A percentile compares a stretch with the other conserved stretches of the same genome.
phyloP scores from a whole-genome alignment of 64 coral and sea anemone genomes.

The Pocillopora verrucosa region DNA sequence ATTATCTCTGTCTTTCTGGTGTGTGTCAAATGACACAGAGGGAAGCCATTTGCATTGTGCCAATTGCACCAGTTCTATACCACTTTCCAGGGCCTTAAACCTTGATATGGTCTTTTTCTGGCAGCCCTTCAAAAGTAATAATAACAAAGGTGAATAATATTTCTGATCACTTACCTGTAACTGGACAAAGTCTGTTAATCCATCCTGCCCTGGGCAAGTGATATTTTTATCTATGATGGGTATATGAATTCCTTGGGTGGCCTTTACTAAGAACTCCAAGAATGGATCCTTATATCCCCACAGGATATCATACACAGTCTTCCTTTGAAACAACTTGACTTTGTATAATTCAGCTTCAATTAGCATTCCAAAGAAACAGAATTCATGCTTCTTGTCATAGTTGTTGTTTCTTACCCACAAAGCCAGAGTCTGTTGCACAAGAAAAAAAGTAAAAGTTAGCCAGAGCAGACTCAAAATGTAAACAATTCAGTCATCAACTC shows the following conservation, averaged over 20 bases:
- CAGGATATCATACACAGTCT: constrained; percentile 60
- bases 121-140: no score
- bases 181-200: constrained; percentile 61
- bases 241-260: not conserved
- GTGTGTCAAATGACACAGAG: no score
- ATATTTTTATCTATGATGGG: not conserved
- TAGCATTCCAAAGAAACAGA: constrained; percentile 21
- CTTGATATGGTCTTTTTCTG: no score
- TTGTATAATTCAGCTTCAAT: not conserved
- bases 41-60: no score
- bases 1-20: no score
- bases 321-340: constrained; percentile 64
- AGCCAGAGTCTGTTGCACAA: constrained; percentile 20
- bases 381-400: not conserved
- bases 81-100: no score
- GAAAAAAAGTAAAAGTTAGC: not conserved
- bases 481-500: no score
- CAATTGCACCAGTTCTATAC: no score
- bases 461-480: no score
- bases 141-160: no score
- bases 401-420: constrained; percentile 24
- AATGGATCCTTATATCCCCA: constrained; percentile 80
- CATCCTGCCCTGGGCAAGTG: constrained; percentile 40
- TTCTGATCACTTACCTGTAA: constrained; percentile 57
- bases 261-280: not conserved